Evolutionary conservation across 2,113 vertebrate species (phyloP).

Genomic region (Saccopteryx leptura): DNA sequence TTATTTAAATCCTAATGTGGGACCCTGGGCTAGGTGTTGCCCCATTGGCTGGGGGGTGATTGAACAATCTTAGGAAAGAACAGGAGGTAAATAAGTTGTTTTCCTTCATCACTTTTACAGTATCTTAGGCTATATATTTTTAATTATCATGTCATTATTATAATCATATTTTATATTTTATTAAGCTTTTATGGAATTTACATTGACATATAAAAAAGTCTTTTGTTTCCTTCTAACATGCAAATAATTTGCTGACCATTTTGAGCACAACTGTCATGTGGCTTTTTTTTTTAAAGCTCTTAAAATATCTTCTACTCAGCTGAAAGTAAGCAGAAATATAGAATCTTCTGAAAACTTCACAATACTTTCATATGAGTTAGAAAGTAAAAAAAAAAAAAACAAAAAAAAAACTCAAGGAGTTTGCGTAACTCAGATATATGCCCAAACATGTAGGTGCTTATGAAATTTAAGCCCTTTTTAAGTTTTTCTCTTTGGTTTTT

Average conservation of each 20-base stretch:
- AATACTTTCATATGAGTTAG: background rate
- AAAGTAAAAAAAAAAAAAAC: background rate
- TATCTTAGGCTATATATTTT: background rate
- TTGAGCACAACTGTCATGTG: background rate
- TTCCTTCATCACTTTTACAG: no score
- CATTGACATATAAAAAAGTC: background rate
- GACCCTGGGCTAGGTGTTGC: no score
- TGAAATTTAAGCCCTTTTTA: background rate
- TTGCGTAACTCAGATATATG: background rate
- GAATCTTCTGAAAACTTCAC: background rate
- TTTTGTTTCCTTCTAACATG: background rate
- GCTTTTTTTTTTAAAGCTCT: background rate
- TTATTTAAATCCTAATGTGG: no score
- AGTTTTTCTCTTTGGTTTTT: slow-evolving; percentile 74
- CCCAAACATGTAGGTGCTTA: background rate
- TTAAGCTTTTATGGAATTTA: background rate
- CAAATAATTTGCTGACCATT: background rate
- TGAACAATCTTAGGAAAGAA: no score
- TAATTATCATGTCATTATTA: background rate
- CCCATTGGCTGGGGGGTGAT: no score
- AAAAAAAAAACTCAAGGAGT: no score
- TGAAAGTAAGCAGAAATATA: slow-evolving; percentile 30
- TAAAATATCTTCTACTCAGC: background rate
- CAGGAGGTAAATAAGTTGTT: no score
- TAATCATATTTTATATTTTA: background rate